Base-by-base conservation (phyloP, 2,888 invertebrate species). In the Ennomos quercinarius region DNA sequence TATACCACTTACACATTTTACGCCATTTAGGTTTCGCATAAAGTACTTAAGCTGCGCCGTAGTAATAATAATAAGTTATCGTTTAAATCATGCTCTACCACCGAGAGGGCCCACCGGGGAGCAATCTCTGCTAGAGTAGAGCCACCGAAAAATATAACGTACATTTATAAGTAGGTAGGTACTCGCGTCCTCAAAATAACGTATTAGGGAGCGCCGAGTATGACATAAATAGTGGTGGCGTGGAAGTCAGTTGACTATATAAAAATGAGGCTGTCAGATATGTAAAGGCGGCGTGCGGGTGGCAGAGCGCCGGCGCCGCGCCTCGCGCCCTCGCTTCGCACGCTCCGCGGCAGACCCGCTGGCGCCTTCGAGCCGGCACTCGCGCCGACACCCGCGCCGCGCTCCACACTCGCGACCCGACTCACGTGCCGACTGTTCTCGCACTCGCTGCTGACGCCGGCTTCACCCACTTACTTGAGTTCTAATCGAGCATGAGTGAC, bases 211-310 rank as follows among this genome's bases (percentile, higher is more conserved):
- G 84, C 84, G 83, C 79, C 82, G 85, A 87, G 84, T 89, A 87
- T 90, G 90, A 89, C 87, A 91, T 91, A 89, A 90, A 89, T 90
- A 90, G 89, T 89, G 86, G 84, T 84, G 84, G 86, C 81, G 87
- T 87, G 86, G 89, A 91, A 91, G 91, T 90, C 90, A 91, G 88
- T 91, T 84, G 89, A 91, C 89, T 91, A 88, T 89, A 90, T 91
- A 91, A 91, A 91, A 91, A 87, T 90, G 87, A 85, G 87, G 83
- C 79, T 87, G 84, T 83, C 80, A 81, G 83, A 79, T 87, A 85
- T 86, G 86, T 84, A 78, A 84, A 74, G 75, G 78, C 71, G 78
- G 73, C 74, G 65, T 72, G 75, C 78, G 70, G 80, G 74, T 75
- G 67, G 80, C 78, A 89, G 87, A 72, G 91, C 91, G 91, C 91